Conservation (phyloP, 2,113 vertebrate genomes). For the Sclerurus mexicanus region DNA sequence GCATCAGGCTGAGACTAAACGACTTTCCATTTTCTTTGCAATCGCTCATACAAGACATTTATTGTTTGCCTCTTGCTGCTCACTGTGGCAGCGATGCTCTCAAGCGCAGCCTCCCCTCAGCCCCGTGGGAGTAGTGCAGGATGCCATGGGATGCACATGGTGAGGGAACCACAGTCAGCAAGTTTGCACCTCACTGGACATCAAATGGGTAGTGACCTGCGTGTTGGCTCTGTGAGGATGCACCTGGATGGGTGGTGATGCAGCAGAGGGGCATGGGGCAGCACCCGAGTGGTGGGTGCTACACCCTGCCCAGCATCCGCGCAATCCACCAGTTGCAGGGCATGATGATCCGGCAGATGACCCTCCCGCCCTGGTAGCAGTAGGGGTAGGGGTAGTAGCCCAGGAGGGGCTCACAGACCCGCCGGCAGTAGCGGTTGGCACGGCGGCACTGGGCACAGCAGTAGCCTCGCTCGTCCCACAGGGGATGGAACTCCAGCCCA, state of each 20-base stretch:
- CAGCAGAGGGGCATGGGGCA: accelerated
- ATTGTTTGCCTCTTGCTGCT: constrained; percentile 22
- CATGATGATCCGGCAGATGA: constrained; percentile 95
- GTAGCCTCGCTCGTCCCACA: constrained; percentile 88
- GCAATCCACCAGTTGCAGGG: constrained; percentile 99
- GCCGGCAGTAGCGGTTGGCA: constrained; percentile 88
- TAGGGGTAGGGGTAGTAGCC: constrained; percentile 94
- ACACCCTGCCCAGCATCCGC: constrained; percentile 91
- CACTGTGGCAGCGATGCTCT: neutral
- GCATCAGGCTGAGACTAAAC: neutral
- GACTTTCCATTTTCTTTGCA: constrained; percentile 50
- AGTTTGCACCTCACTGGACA: neutral
- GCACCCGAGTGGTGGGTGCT: neutral
- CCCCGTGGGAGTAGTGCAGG: neutral
- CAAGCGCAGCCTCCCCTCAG: neutral
- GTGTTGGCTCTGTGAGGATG: neutral
- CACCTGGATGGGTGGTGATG: accelerated
- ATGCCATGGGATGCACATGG: accelerated
- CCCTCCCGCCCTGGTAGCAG: constrained; percentile 92
- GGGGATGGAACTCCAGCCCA: constrained; percentile 88
- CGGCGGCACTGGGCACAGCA: constrained; percentile 91
- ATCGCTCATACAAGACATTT: constrained; percentile 49
- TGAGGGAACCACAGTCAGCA: neutral
- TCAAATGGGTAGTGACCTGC: neutral
- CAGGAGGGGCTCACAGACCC: constrained; percentile 88